Evolutionary conservation across 2,113 vertebrate genomes (phyloP).

Genomic region (Tauraco erythrolophus): DNA sequence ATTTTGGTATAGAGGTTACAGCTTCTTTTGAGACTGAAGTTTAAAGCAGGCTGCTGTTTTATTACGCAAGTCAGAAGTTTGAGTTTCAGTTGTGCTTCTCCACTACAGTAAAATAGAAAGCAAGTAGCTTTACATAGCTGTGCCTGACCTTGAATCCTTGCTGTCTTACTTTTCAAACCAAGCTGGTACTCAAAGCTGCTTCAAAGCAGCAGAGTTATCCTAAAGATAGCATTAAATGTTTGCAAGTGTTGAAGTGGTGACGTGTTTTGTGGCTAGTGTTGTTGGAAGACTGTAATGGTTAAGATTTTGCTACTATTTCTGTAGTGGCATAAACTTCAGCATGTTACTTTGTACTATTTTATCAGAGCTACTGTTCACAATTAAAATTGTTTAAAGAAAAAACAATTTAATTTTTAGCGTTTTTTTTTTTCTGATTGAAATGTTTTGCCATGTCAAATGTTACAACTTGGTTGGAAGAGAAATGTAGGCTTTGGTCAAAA

Average conservation of each 20-base stretch:
- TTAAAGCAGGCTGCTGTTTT: background rate
- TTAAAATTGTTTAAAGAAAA: background rate
- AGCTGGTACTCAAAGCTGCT: background rate
- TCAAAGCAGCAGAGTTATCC: background rate
- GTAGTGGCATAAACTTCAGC: background rate
- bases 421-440: background rate
- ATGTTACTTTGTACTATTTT: slow-evolving; percentile 23
- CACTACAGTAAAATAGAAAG: background rate
- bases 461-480: background rate
- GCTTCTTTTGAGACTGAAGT: background rate
- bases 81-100: background rate
- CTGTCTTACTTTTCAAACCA: background rate
- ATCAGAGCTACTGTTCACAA: slow-evolving; percentile 49
- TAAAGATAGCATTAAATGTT: background rate
- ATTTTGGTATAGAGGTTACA: background rate
- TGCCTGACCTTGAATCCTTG: background rate
- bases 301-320: background rate
- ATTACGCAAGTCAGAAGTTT: background rate
- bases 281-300: slow-evolving; percentile 55
- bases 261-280: slow-evolving; percentile 31
- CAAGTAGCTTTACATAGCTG: background rate
- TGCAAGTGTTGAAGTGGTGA: background rate
- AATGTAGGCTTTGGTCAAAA: background rate
- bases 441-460: background rate
- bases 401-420: background rate